Percentiles rank a stretch among this genome's conserved stretches.
phyloP scores from a whole-genome alignment of 2,797 vertebrate genomes.

The Aulostomus chinensis region DNA sequence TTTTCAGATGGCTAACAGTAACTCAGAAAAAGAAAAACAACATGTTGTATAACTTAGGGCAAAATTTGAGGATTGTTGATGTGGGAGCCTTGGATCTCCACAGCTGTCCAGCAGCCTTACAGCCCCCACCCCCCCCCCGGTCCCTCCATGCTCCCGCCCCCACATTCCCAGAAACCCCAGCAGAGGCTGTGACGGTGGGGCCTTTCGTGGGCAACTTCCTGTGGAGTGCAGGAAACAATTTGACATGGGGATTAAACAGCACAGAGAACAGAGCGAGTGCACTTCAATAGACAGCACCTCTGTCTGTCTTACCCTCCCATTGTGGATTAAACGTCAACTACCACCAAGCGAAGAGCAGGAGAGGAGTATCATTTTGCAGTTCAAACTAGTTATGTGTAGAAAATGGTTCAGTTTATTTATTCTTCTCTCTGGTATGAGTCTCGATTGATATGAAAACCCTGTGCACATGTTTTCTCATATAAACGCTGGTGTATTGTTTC shows the following conservation, averaged over 20 bases:
- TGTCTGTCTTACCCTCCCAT: neutral
- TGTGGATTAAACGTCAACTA: slow-evolving; percentile 15
- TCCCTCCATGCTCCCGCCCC: slow-evolving; percentile 51
- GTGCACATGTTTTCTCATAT: neutral
- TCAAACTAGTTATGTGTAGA: slow-evolving; percentile 14
- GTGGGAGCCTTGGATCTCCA: slow-evolving; percentile 56
- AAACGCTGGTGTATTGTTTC: too few relatives aligned
- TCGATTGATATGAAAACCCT: neutral
- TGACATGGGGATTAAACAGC: slow-evolving; percentile 80
- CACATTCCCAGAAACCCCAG: slow-evolving; percentile 77
- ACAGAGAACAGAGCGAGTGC: slow-evolving; percentile 55
- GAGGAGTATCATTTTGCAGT: slow-evolving; percentile 3
- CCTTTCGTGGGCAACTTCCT: slow-evolving; percentile 59
- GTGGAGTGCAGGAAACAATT: slow-evolving; percentile 64
- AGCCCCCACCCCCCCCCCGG: slow-evolving; percentile 15
- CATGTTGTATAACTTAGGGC: slow-evolving; percentile 19
- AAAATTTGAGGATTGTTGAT: slow-evolving; percentile 45
- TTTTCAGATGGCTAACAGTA: neutral
- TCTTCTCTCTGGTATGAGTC: slow-evolving; percentile 1
- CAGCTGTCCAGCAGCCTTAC: slow-evolving; percentile 68
- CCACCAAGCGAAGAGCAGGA: slow-evolving; percentile 3
- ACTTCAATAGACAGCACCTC: slow-evolving; percentile 42
- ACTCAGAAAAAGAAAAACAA: neutral
- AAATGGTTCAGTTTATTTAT: slow-evolving; percentile 2
- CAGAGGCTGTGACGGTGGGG: slow-evolving; percentile 63